Evolutionary conservation across 2,797 vertebrate species (phyloP), one percentile per base, ranked within the genome.

Genomic region (Muscicapa striata): DNA sequence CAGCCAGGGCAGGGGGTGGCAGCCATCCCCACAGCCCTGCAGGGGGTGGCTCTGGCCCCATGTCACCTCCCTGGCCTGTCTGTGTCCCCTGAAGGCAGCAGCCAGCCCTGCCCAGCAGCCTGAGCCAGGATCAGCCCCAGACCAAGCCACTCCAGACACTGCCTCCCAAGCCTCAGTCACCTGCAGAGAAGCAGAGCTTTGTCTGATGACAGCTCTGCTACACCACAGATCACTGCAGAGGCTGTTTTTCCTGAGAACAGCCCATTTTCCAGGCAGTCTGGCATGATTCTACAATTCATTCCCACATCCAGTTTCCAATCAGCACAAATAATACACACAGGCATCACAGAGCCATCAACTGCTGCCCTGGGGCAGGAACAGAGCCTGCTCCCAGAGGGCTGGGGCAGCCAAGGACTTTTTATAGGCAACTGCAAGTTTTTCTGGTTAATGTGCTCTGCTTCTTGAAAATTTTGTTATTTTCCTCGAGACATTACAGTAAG

Each of bases 381-480:
- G 20, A 6, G 6, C 29, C 79, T 72, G 64, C 59, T 55, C 80
- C 70, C 13, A 15, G 32, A 49, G 45, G 48, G 21, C 34, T 36
- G n/a, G 48, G n/a, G 38, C 78, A 84, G 59, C 22, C 67, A 75
- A 79, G 40, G 66, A 24, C 24, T 61, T 49, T 32, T 85, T 75
- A 20, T 14, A 90, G 48, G 70, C 48, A 77, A 29, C 11, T 38
- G 30, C 41, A 67, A 36, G 26, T 38, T 74, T 84, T 68, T 62
- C 72, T 80, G 80, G 26, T 48, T 81, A 38, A 93, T 55, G 45
- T 52, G 59, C 52, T 91, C 87, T 74, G 27, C 80, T 87, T 79
- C 63, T 75, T 67, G 75, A 88, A 77, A 84, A 90, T 89, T 57
- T 21, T 84, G 80, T 59, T 94, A 15, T 87, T 95, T 89, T 87